A percentile compares a stretch with the other conserved stretches of the same genome.
Evolutionary conservation across 2,888 invertebrate genomes (phyloP).

Genomic region (Acronicta leporina): DNA sequence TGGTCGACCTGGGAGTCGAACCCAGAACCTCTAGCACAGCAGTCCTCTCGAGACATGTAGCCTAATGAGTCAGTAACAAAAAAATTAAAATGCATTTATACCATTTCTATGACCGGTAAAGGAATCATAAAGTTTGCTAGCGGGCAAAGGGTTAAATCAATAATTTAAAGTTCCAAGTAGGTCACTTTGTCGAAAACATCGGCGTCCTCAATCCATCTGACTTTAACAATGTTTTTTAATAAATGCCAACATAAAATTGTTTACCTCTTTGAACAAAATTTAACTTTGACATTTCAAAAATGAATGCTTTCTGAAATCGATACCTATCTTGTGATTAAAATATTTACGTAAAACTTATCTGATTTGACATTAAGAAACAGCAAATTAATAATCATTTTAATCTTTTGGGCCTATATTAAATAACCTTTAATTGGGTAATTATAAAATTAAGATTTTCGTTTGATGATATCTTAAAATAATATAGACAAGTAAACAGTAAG

Average conservation of each 20-base stretch:
- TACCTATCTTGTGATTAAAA: constrained; percentile 8
- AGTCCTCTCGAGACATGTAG: too few relatives aligned
- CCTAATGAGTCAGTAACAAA: too few relatives aligned
- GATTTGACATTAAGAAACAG: constrained; percentile 5
- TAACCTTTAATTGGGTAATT: constrained; percentile 6
- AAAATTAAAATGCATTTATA: too few relatives aligned
- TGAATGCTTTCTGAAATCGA: constrained; percentile 2
- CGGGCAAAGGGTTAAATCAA: neutral
- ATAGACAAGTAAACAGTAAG: neutral
- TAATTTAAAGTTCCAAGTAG: constrained; percentile 13
- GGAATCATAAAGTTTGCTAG: too few relatives aligned
- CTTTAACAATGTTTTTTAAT: constrained; percentile 10
- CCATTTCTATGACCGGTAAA: too few relatives aligned
- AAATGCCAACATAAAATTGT: constrained; percentile 17
- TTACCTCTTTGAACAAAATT: neutral
- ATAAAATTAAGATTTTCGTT: neutral
- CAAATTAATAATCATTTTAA: too few relatives aligned
- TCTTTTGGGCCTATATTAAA: neutral
- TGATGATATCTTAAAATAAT: neutral
- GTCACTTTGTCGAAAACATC: constrained; percentile 9
- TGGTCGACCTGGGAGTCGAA: too few relatives aligned
- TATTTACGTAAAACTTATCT: constrained; percentile 16
- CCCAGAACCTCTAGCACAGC: too few relatives aligned
- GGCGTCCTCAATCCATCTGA: constrained; percentile 13
- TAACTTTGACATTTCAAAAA: constrained; percentile 28